phyloP scores from a whole-genome alignment of 2,888 invertebrate species.

The Stenichneumon culpator region DNA sequence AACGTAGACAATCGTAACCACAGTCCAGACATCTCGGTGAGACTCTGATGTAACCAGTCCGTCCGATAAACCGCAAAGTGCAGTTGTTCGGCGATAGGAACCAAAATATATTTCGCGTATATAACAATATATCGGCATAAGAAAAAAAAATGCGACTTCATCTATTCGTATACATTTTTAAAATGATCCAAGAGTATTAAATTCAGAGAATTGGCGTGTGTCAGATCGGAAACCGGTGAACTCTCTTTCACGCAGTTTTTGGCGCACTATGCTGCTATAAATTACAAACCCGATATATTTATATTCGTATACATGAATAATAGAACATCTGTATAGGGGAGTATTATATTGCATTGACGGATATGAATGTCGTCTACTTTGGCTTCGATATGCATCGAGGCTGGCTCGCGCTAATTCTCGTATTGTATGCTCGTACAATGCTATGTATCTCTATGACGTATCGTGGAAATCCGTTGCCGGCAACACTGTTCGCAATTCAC shows the following conservation, averaged over 20 bases:
- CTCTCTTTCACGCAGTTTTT: neutral
- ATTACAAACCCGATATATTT: constrained; percentile 13
- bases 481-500: constrained; percentile 6
- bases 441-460: constrained; percentile 70
- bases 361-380: constrained; percentile 45
- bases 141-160: neutral
- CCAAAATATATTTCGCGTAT: no score
- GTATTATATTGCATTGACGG: constrained; percentile 54
- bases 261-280: neutral
- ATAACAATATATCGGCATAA: neutral
- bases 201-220: constrained; percentile 17
- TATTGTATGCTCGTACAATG: neutral
- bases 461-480: constrained; percentile 61
- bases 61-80: constrained; percentile 46
- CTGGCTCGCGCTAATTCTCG: constrained; percentile 2
- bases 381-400: constrained; percentile 46
- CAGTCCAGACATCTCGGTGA: neutral
- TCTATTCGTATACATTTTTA: neutral
- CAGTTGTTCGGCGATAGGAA: neutral
- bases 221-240: constrained; percentile 43
- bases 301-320: constrained; percentile 1
- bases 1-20: neutral
- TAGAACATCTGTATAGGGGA: neutral
- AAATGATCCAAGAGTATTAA: neutral
- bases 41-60: constrained; percentile 8